These are phyloP conservation scores for Plagodis pulveraria DNA, from an alignment of 2,888 invertebrate species.

Conservation along the genomic window DNA sequence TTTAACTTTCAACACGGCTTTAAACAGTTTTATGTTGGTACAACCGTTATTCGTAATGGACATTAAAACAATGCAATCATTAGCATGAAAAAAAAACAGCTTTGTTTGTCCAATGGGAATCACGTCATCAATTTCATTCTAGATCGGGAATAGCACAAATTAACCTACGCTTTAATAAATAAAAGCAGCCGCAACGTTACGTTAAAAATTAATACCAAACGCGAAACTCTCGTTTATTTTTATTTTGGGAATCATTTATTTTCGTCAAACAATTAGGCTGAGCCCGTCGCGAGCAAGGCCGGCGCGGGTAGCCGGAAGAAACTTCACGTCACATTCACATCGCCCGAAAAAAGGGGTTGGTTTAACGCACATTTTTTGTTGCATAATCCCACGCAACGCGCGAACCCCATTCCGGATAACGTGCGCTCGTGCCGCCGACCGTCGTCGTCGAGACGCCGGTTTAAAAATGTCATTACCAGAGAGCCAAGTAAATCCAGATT, in stretches of 20 bases:
- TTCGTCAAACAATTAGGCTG: slow-evolving; percentile 82
- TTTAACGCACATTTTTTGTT: slow-evolving; percentile 73
- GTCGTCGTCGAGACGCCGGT: slow-evolving; percentile 58
- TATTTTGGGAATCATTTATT: slow-evolving; percentile 82
- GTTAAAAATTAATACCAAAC: slow-evolving; percentile 76
- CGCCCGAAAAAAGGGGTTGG: slow-evolving; percentile 72
- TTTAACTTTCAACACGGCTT: slow-evolving; percentile 49
- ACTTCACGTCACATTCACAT: slow-evolving; percentile 71
- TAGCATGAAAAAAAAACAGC: slow-evolving; percentile 27
- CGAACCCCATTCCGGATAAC: slow-evolving; percentile 58
- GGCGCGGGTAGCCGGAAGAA: slow-evolving; percentile 67
- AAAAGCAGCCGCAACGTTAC: slow-evolving; percentile 64
- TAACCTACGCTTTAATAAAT: slow-evolving; percentile 54
- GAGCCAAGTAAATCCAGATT: slow-evolving; percentile 77
- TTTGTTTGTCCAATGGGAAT: slow-evolving; percentile 29
- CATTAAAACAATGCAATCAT: slow-evolving; percentile 29
- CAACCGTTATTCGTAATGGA: slow-evolving; percentile 21
- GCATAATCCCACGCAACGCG: slow-evolving; percentile 69
- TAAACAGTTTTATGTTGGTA: slow-evolving; percentile 25
- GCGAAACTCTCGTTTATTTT: slow-evolving; percentile 80
- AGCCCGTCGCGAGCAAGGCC: slow-evolving; percentile 67
- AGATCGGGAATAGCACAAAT: slow-evolving; percentile 42
- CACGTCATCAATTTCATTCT: slow-evolving; percentile 28
- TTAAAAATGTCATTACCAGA: slow-evolving; percentile 78
- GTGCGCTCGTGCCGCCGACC: slow-evolving; percentile 56